A percentile compares a stretch with the other conserved stretches of the same genome.
phyloP scores from a whole-genome alignment of 1,140 invertebrate genomes.

The Hestina assimilis region DNA sequence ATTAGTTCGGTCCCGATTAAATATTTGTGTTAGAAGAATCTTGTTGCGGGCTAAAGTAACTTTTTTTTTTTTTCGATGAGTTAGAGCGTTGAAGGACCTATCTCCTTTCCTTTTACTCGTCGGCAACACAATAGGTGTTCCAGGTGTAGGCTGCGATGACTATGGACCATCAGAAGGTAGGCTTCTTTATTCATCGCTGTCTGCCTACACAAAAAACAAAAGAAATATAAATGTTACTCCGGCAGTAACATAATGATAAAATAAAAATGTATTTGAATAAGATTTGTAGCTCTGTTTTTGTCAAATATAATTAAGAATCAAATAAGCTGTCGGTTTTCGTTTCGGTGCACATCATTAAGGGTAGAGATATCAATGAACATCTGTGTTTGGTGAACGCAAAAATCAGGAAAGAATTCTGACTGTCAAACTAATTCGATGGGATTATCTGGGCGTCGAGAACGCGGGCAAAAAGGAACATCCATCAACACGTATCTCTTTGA shows the following conservation, averaged over 20 bases:
- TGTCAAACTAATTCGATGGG: slow-evolving; percentile 71
- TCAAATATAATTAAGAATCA: slow-evolving; percentile 12
- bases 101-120: too few species aligned
- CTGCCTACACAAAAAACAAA: too few species aligned
- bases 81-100: too few species aligned
- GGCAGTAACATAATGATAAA: too few species aligned
- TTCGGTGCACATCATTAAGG: slow-evolving; percentile 64
- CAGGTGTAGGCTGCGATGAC: too few species aligned
- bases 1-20: slow-evolving; percentile 1
- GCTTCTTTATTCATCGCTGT: too few species aligned
- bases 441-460: slow-evolving; percentile 49
- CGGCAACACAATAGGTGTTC: too few species aligned
- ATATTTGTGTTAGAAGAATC: neutral
- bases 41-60: too few species aligned
- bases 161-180: too few species aligned
- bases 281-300: slow-evolving; percentile 7
- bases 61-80: too few species aligned
- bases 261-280: too few species aligned
- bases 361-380: slow-evolving; percentile 56
- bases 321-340: slow-evolving; percentile 40
- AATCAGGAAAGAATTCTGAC: slow-evolving; percentile 62
- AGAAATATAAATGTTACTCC: too few species aligned
- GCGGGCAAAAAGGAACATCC: slow-evolving; percentile 68
- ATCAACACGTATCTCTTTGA: slow-evolving; percentile 46
- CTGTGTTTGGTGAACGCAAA: slow-evolving; percentile 57